These are phyloP conservation scores for Elgonia sp. DNA, from an alignment of 2,888 invertebrate genomes.

Conservation along the genomic window DNA sequence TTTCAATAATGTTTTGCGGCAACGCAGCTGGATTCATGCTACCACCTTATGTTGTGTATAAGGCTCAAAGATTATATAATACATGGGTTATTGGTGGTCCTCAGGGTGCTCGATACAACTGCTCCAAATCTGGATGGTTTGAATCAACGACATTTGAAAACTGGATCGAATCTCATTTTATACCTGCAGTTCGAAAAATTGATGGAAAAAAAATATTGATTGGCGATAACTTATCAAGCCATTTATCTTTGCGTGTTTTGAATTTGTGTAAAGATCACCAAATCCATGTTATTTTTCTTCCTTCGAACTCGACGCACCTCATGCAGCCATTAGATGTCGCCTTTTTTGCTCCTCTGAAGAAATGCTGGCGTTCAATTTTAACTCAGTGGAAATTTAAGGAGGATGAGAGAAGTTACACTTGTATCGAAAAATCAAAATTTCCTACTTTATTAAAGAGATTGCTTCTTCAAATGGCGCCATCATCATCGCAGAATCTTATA, in stretches of 20 bases:
- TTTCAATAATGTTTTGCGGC: conserved; percentile 45
- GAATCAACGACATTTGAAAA: conserved; percentile 9
- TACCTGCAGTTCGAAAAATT: not conserved
- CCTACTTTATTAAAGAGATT: conserved; percentile 21
- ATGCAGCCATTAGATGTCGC: conserved; percentile 13
- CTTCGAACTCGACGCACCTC: conserved; percentile 19
- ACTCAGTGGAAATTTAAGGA: conserved; percentile 7
- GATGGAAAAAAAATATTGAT: conserved; percentile 22
- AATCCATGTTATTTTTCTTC: conserved; percentile 7
- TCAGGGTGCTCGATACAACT: conserved; percentile 3
- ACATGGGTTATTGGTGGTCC: conserved; percentile 11
- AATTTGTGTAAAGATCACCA: conserved; percentile 6
- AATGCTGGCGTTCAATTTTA: conserved; percentile 5
- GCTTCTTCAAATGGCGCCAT: not conserved
- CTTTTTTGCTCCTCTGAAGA: conserved; percentile 26
- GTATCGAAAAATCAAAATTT: conserved; percentile 20
- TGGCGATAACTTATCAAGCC: conserved; percentile 22
- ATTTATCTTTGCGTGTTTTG: conserved; percentile 16
- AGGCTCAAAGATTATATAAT: conserved; percentile 2
- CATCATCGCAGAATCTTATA: not conserved
- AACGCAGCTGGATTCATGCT: conserved; percentile 8
- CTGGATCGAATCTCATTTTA: not conserved
- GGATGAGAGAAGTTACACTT: conserved; percentile 1
- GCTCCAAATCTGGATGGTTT: conserved; percentile 21
- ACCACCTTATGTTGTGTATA: conserved; percentile 34